Evolutionary conservation across 2,797 vertebrate genomes (phyloP).

Genomic region (Scolopax bukidnonensis): DNA sequence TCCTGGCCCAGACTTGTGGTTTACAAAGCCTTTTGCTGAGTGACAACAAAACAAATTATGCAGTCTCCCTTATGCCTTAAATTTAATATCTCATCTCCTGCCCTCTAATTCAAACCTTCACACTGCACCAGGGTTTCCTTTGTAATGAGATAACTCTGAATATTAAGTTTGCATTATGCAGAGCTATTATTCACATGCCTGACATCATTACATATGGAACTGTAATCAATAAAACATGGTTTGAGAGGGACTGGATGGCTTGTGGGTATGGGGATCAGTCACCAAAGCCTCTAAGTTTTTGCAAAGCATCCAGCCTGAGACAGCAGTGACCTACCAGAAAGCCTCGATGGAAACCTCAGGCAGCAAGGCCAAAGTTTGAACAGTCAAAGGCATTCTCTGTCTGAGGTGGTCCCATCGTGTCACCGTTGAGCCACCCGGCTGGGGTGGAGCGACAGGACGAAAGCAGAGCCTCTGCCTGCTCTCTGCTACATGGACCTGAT

Average conservation of each 20-base stretch:
- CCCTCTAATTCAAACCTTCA: slow-evolving; percentile 71
- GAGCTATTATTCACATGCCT: slow-evolving; percentile 54
- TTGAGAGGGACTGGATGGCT: not conserved
- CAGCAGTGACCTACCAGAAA: slow-evolving; percentile 5
- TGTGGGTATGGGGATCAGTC: slow-evolving; percentile 55
- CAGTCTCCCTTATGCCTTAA: slow-evolving; percentile 56
- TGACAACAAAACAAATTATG: slow-evolving; percentile 71
- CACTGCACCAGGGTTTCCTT: slow-evolving; percentile 54
- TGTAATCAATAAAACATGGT: slow-evolving; percentile 65
- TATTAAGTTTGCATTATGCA: slow-evolving; percentile 65
- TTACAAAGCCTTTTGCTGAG: slow-evolving; percentile 67
- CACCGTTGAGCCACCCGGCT: not conserved
- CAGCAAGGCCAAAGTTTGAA: not conserved
- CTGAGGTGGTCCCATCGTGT: not conserved
- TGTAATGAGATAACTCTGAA: slow-evolving; percentile 71
- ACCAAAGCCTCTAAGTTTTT: not conserved
- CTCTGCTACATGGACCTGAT: not conserved
- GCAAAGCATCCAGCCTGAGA: not conserved
- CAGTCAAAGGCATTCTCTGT: not conserved
- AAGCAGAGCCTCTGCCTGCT: not conserved
- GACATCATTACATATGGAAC: slow-evolving; percentile 56
- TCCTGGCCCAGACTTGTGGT: slow-evolving; percentile 45
- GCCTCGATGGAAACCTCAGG: not conserved
- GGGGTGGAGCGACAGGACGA: not conserved
- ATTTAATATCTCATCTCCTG: slow-evolving; percentile 70